Conservation (phyloP, 2,888 invertebrate species). For the Rhaphigaster nebulosa region DNA sequence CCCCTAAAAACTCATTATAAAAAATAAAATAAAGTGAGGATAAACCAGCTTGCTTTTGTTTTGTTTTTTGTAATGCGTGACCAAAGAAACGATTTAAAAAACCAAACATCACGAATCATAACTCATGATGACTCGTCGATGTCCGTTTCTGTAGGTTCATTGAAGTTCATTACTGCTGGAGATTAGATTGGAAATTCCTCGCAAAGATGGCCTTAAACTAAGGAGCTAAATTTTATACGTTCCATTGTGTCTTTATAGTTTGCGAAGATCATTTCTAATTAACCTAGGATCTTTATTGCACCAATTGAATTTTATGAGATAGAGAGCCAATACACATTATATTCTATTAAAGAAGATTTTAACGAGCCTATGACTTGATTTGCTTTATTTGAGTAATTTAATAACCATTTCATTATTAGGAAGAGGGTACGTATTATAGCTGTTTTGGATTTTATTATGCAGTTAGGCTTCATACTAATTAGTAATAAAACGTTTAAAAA, state of each 20-base stretch:
- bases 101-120: constrained; percentile 2
- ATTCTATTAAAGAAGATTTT: too few species aligned
- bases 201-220: background rate
- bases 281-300: background rate
- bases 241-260: background rate
- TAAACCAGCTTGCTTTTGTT: background rate
- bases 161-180: background rate
- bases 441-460: too few species aligned
- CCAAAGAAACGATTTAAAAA: background rate
- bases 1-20: too few species aligned
- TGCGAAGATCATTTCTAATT: background rate
- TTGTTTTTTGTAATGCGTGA: background rate
- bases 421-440: too few species aligned
- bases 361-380: too few species aligned
- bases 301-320: background rate
- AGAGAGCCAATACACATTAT: too few species aligned
- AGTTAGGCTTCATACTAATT: too few species aligned
- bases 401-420: too few species aligned
- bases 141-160: background rate
- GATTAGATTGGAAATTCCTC: background rate
- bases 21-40: too few species aligned
- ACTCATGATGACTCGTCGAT: background rate
- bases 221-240: background rate
- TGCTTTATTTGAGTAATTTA: too few species aligned
- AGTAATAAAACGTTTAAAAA: too few species aligned